Evolutionary conservation across 2,888 invertebrate species (phyloP), one percentile per base, ranked within the genome.

Genomic region (Chrysodeixis includens): DNA sequence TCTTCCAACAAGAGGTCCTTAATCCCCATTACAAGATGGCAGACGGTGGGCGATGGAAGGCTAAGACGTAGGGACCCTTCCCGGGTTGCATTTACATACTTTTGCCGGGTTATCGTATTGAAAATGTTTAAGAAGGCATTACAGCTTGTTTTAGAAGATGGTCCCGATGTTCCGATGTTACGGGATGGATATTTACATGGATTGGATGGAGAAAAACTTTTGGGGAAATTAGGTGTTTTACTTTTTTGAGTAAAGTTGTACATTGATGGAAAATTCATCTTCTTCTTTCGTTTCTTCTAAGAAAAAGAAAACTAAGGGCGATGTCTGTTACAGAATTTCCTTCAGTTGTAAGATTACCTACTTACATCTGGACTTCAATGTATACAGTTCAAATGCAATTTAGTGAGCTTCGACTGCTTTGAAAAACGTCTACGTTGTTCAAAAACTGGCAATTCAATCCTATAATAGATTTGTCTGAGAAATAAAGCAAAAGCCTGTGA

Each of bases 31-130:
- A 82, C 78, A 77, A 79, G 69, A 81, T 61, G 68, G 64, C 60
- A 62, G 52, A 66, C 63, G 63, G 54, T 60, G 53, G 20, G 56
- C 54, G 56, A 30, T 44, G 62, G 56, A 62, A 62, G 56, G 49
- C 74, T 66, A 8, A 49, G 55, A 63, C 44, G n/a, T 14, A n/a
- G 20, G n/a, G 66, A 63, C 78, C 62, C 77, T 57, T 55, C 54
- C 40, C 46, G 26, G 56, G 56, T 40, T 74, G 58, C 55, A 77
- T 85, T 85, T 80, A 82, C 85, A 85, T 84, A 82, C 70, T 81
- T 84, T 80, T 78, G 71, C 68, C 66, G 69, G 62, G 69, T 74
- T 71, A 74, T 70, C 73, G 75, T 62, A 61, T 72, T 68, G 69
- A 76, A 74, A 76, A 79, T 76, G 63, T 76, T 81, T 77, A 67